These are phyloP conservation scores for Lacerta viridis DNA, from an alignment of 2,797 vertebrate genomes.

Conservation along the genomic window DNA sequence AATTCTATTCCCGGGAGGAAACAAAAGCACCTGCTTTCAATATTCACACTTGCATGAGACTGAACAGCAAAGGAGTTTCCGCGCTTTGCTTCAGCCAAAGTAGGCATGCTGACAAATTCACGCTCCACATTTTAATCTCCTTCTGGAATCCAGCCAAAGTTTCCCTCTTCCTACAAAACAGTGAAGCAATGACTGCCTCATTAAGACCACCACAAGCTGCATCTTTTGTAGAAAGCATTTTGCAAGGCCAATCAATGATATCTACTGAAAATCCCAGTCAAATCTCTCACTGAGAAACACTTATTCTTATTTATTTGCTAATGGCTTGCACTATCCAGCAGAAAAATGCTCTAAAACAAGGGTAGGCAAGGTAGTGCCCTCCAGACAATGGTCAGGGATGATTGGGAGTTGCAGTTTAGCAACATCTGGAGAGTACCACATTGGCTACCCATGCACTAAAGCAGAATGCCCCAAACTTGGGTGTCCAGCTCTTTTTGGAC, in stretches of 20 bases:
- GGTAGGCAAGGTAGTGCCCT: too few species aligned
- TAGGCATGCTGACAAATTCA: neutral
- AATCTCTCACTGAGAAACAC: neutral
- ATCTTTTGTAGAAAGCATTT: neutral
- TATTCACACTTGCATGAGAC: neutral
- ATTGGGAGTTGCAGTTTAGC: too few species aligned
- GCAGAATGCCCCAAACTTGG: too few species aligned
- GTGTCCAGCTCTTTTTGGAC: too few species aligned
- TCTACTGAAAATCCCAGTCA: neutral
- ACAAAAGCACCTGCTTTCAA: neutral
- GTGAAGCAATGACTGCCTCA: fast-evolving
- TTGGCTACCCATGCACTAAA: too few species aligned
- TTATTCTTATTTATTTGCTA: slow-evolving; percentile 16
- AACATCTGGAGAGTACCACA: too few species aligned
- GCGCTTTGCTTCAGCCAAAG: neutral
- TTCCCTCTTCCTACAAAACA: fast-evolving
- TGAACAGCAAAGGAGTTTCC: neutral
- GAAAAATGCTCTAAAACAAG: neutral
- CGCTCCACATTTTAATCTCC: neutral
- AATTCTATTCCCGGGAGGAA: neutral
- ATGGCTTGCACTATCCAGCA: neutral
- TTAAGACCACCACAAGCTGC: fast-evolving
- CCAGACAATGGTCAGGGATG: too few species aligned
- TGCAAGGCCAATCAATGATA: neutral
- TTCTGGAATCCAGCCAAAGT: neutral